Conservation (phyloP, 2,888 invertebrate genomes). For the Drosophila suboccidentalis region DNA sequence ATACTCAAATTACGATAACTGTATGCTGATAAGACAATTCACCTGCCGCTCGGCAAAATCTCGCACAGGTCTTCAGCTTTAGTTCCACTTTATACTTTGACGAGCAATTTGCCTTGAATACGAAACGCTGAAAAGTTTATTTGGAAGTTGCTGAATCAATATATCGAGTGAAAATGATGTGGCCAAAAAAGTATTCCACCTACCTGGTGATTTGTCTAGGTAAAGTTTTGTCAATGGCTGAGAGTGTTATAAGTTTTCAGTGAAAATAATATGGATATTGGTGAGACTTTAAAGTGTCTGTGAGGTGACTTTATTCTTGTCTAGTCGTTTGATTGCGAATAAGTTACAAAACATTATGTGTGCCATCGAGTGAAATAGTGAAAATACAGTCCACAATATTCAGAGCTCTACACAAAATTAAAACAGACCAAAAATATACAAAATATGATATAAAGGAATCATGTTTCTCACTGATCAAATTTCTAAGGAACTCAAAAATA, state of each 20-base stretch:
- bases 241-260: constrained; percentile 35
- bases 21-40: constrained; percentile 62
- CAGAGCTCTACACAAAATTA: not conserved
- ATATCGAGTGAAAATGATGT: constrained; percentile 71
- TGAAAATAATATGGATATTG: not conserved
- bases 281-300: not conserved
- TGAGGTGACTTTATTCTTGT: not conserved
- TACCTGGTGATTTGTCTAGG: constrained; percentile 81
- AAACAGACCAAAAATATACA: not conserved
- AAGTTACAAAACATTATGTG: not conserved
- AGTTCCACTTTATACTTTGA: constrained; percentile 68
- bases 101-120: constrained; percentile 33
- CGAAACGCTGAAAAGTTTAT: constrained; percentile 27
- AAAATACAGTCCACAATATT: not conserved
- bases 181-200: constrained; percentile 75
- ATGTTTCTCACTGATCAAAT: not conserved
- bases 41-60: constrained; percentile 54
- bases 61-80: constrained; percentile 42
- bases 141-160: constrained; percentile 13
- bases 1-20: constrained; percentile 27
- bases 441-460: not conserved
- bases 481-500: not conserved
- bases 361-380: not conserved
- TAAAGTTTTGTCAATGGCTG: constrained; percentile 59
- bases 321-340: not conserved